Evolutionary conservation across 2,888 invertebrate species (phyloP), one percentile per base, ranked within the genome.

Genomic region (Eupithecia insigniata): DNA sequence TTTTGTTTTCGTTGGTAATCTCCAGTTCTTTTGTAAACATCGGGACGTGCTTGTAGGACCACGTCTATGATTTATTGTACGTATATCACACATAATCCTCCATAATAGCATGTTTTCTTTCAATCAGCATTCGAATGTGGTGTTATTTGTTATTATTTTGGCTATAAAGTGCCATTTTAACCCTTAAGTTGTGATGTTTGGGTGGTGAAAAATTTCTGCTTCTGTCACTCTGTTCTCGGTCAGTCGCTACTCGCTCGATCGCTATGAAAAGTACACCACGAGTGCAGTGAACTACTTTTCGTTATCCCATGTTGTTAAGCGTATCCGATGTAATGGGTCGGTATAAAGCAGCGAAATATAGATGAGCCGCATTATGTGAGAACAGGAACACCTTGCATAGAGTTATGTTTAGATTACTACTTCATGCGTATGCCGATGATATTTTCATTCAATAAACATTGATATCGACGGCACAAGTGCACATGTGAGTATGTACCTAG

Each of bases 21-120:
- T 85, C 86, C 85, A 87, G 90, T 90, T 89, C 87, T 90, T 90
- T 92, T 92, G 92, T 94, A 93, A 92, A 93, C 94, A 93, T 92
- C 92, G 90, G 90, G 89, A 89, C 91, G 91, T 89, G 89, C 90
- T 86, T 88, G 84, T 88, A 87, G 92, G 88, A 92, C 92, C 93
- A 93, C 94, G 94, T 94, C 94, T 94, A 94, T 94, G 94, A 92
- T 87, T 93, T 92, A 90, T 91, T 89, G 94, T 94, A 90, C 87
- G 93, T 93, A 92, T 93, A 89, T 85, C 88, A 87, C 86, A 86
- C 87, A 87, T 90, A 90, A 86, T 81, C 83, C 81, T 79, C 85
- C 81, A 82, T 84, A 83, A 78, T 80, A 82, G 76, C 81, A 73
- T 84, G 82, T 86, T 86, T 86, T 80, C 75, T 78, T 80, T 77